Conservation (phyloP, 2,113 vertebrate genomes). For the Myocastor coypus region DNA sequence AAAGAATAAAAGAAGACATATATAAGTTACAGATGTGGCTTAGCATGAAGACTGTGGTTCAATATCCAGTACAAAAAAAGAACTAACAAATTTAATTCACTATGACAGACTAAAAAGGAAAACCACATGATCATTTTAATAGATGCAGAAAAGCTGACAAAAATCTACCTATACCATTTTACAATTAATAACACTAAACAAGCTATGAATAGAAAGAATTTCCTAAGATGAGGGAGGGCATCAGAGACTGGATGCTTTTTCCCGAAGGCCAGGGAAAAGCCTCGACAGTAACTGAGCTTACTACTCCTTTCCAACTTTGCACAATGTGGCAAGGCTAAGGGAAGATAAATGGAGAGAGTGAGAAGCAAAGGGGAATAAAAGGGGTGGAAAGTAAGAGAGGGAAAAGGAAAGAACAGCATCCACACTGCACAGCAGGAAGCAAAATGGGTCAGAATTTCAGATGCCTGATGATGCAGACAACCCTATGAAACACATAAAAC, state of each 20-base stretch:
- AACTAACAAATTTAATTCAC: background rate
- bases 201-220: background rate
- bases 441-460: background rate
- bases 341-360: background rate
- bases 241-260: background rate
- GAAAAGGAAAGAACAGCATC: background rate
- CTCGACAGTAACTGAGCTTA: background rate
- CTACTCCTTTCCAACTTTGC: background rate
- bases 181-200: slow-evolving; percentile 13
- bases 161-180: background rate
- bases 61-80: background rate
- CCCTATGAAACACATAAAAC: background rate
- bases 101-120: background rate
- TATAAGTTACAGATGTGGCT: background rate
- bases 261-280: background rate
- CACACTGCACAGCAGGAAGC: background rate
- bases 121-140: background rate
- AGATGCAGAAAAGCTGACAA: background rate
- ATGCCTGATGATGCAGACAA: background rate
- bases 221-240: background rate
- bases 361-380: background rate
- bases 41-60: background rate
- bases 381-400: no score
- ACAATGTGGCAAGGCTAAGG: background rate
- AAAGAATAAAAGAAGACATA: background rate